A percentile compares a stretch with the other conserved stretches of the same genome.
These are phyloP conservation scores for Lanius collurio DNA, from an alignment of 2,113 vertebrate genomes.

Conservation along the genomic window DNA sequence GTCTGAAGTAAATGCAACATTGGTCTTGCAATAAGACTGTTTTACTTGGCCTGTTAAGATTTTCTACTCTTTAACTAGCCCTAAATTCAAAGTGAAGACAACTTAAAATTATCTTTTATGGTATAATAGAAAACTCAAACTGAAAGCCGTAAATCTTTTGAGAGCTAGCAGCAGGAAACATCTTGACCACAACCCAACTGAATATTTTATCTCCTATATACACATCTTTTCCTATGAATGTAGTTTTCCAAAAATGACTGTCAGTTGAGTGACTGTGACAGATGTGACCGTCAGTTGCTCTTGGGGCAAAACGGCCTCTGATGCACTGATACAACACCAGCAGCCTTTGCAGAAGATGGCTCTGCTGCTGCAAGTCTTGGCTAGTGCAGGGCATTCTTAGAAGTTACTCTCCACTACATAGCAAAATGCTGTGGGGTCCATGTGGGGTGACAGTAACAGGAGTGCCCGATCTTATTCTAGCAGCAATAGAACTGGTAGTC, in stretches of 20 bases:
- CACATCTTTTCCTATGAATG: background rate
- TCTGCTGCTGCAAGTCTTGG: background rate
- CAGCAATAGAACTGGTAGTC: background rate
- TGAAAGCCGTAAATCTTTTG: background rate
- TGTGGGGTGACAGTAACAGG: background rate
- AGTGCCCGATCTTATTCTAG: background rate
- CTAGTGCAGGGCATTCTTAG: background rate
- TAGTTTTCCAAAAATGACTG: background rate
- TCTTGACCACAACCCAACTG: conserved; percentile 31
- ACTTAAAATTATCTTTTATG: background rate
- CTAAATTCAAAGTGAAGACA: background rate
- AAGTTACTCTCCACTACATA: background rate
- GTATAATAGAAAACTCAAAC: background rate
- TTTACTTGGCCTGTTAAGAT: background rate
- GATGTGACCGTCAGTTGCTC: background rate
- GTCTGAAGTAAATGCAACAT: background rate
- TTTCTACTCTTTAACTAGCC: background rate
- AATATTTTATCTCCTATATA: conserved; percentile 30
- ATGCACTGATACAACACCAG: background rate
- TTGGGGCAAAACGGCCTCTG: background rate
- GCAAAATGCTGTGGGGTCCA: background rate
- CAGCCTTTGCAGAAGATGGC: background rate
- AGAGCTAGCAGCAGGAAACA: background rate
- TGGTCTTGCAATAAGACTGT: background rate
- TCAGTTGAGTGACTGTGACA: background rate